Evolutionary conservation across 2,888 invertebrate genomes (phyloP).

Genomic region (Thereva nobilitata): DNA sequence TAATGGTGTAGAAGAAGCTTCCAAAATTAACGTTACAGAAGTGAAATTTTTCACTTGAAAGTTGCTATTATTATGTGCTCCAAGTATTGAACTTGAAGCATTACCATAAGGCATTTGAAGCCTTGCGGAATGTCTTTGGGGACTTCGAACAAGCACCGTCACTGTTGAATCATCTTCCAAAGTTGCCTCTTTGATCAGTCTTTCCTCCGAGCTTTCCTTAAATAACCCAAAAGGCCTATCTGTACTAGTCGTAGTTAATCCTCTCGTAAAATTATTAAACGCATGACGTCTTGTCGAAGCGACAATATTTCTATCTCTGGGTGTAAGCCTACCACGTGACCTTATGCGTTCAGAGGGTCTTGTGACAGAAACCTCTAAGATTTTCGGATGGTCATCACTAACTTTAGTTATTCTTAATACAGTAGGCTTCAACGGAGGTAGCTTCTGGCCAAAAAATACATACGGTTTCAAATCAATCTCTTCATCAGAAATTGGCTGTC

Average conservation of each 20-base stretch:
- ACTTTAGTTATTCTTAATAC: conserved; percentile 57
- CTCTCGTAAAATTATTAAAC: conserved; percentile 50
- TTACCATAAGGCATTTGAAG: not conserved
- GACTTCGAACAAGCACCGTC: conserved; percentile 27
- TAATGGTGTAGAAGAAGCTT: conserved; percentile 49
- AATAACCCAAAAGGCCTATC: conserved; percentile 15
- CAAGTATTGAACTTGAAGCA: not conserved
- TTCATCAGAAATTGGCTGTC: conserved; percentile 45
- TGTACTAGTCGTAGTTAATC: conserved; percentile 15
- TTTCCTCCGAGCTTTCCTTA: conserved; percentile 30
- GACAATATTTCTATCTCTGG: conserved; percentile 39
- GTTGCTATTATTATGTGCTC: not conserved
- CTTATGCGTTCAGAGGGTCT: conserved; percentile 49
- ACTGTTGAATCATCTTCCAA: conserved; percentile 30
- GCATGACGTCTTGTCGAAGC: conserved; percentile 47
- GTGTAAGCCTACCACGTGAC: conserved; percentile 41
- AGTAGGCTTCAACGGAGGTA: conserved; percentile 57
- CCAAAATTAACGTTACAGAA: conserved; percentile 21
- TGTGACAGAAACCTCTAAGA: conserved; percentile 66
- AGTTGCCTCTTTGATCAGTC: conserved; percentile 17
- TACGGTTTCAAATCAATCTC: conserved; percentile 68
- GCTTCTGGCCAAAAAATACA: conserved; percentile 71
- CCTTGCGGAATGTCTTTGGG: conserved; percentile 12
- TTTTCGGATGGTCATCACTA: conserved; percentile 61
- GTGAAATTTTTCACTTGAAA: not conserved